Evolutionary conservation across 1,140 invertebrate species (phyloP).

Genomic region (Polypedilum vanderplanki): DNA sequence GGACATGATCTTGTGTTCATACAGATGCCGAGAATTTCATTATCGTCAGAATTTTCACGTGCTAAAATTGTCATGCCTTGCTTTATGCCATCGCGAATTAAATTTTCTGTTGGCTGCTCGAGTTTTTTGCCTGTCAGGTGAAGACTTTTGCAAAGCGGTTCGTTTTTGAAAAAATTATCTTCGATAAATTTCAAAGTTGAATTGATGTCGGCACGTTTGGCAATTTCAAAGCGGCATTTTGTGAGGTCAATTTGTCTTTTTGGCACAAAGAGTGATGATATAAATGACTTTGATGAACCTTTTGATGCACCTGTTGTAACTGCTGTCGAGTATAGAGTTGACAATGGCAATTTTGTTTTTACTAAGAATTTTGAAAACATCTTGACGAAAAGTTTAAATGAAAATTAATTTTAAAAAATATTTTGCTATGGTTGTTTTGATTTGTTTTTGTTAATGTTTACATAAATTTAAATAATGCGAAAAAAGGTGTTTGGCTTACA

Average conservation of each 20-base stretch:
- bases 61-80: neutral
- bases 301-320: neutral
- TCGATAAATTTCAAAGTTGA: neutral
- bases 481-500: no score
- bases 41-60: neutral
- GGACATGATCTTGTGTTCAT: neutral
- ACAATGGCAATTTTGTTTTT: neutral
- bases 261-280: neutral
- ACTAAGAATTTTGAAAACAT: neutral
- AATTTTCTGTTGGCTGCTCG: neutral
- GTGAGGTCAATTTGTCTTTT: neutral
- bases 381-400: neutral
- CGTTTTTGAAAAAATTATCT: neutral
- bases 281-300: neutral
- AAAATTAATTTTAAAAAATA: neutral
- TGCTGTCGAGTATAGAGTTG: neutral
- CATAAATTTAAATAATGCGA: neutral
- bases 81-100: neutral
- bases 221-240: neutral
- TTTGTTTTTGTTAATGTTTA: neutral
- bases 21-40: neutral
- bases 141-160: neutral
- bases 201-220: neutral
- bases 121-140: neutral
- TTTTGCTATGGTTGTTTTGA: neutral